A percentile compares a stretch with the other conserved stretches of the same genome.
Conservation (phyloP, 1,140 invertebrate genomes). For the Habropoda laboriosa region DNA sequence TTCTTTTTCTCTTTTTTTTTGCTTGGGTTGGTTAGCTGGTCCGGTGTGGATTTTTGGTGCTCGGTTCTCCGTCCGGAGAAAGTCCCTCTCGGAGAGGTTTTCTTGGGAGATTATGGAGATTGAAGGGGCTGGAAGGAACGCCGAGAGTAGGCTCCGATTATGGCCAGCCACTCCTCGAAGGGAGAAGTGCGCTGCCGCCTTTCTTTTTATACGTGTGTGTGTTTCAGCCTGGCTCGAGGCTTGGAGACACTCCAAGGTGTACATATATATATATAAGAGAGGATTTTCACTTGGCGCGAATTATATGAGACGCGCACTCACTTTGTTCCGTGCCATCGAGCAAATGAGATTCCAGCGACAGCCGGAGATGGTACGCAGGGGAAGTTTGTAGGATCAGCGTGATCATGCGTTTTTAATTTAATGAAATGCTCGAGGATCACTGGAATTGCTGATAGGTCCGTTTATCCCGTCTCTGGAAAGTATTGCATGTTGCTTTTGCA, state of each 20-base stretch:
- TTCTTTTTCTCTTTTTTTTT: background rate
- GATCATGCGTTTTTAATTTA: background rate
- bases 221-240: background rate
- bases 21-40: too few relatives aligned
- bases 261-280: too few relatives aligned
- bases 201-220: too few relatives aligned
- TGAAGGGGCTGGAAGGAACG: background rate
- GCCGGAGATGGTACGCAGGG: too few relatives aligned
- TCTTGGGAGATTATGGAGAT: background rate
- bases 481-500: too few relatives aligned
- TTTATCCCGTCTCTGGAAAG: too few relatives aligned
- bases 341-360: slow-evolving; percentile 7
- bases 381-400: background rate
- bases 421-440: background rate
- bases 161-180: background rate
- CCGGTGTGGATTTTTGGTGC: too few relatives aligned
- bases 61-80: too few relatives aligned
- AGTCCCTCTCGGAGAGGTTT: too few relatives aligned
- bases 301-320: background rate
- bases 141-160: too few relatives aligned
- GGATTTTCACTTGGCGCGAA: background rate
- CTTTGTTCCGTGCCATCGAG: slow-evolving; percentile 6
- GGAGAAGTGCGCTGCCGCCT: too few relatives aligned
- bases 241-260: background rate
- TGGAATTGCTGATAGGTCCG: too few relatives aligned